Conservation (phyloP, 2,113 vertebrate genomes). For the zebrafish (Danio rerio) region DNA sequence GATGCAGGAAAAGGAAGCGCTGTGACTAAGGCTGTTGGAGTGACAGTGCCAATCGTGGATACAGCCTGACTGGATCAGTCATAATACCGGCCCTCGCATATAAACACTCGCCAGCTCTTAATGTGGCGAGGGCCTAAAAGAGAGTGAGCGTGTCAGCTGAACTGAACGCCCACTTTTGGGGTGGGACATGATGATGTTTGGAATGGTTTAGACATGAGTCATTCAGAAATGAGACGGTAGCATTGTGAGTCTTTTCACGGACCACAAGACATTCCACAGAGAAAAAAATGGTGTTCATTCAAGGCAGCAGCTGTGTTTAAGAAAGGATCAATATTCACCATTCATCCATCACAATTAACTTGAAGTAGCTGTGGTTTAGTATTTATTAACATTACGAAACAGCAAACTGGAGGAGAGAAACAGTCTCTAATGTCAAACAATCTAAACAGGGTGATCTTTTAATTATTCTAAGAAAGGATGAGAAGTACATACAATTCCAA, state of each 20-base stretch:
- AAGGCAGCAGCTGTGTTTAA: background rate
- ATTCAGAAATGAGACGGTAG: conserved; percentile 20
- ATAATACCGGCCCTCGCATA: conserved; percentile 1
- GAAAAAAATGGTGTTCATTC: background rate
- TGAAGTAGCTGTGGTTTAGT: background rate
- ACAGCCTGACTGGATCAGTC: conserved; percentile 33
- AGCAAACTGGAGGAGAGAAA: background rate
- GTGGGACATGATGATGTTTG: conserved; percentile 44
- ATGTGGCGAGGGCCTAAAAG: conserved; percentile 33
- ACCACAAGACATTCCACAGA: conserved; percentile 20
- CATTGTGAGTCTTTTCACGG: background rate
- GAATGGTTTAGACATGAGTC: conserved; percentile 41
- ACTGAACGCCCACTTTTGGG: conserved; percentile 26
- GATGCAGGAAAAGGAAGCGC: conserved; percentile 43
- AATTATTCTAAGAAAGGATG: background rate
- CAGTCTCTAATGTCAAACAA: background rate
- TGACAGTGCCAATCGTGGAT: conserved; percentile 26
- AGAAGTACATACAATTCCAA: background rate
- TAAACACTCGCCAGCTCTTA: conserved; percentile 16
- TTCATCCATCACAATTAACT: background rate
- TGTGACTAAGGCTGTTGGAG: conserved; percentile 41
- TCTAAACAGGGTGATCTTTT: background rate
- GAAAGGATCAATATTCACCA: background rate
- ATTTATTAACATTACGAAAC: background rate
- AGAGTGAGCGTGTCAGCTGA: conserved; percentile 32